Percentiles rank a stretch among this genome's conserved stretches.
Conservation (phyloP, 2,797 vertebrate species). For the Poeciliopsis paucimaculata region DNA sequence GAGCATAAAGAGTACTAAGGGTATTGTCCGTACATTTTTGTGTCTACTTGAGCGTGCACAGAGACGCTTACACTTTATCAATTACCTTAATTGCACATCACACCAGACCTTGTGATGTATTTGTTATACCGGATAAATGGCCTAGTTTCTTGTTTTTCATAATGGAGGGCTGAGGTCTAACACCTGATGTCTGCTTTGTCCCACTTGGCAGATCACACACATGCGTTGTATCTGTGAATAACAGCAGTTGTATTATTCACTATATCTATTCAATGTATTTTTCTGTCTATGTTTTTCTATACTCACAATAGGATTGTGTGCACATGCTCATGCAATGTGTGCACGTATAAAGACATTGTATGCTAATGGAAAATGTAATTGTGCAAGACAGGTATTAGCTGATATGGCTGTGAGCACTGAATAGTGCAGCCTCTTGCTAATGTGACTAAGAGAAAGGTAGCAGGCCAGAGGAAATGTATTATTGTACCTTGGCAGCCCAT, state of each 20-base stretch:
- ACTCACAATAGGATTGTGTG: constrained; percentile 21
- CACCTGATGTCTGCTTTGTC: constrained; percentile 53
- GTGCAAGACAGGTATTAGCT: constrained; percentile 56
- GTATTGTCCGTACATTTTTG: neutral
- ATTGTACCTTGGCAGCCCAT: constrained; percentile 65
- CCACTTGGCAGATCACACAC: constrained; percentile 32
- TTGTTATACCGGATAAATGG: constrained; percentile 25
- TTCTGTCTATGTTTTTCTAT: constrained; percentile 25
- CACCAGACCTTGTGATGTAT: constrained; percentile 24
- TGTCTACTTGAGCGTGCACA: neutral
- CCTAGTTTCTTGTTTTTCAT: constrained; percentile 28
- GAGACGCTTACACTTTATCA: neutral
- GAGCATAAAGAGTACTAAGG: no score
- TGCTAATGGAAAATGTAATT: constrained; percentile 67
- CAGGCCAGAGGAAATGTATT: constrained; percentile 43
- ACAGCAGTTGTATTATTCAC: constrained; percentile 11
- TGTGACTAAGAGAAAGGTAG: constrained; percentile 52
- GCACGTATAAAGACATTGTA: constrained; percentile 13
- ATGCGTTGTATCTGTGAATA: constrained; percentile 35
- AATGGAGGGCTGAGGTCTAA: constrained; percentile 20
- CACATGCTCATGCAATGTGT: constrained; percentile 5
- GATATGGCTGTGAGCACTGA: constrained; percentile 51
- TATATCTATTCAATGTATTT: constrained; percentile 34
- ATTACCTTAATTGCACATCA: constrained; percentile 37
- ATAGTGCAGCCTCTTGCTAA: constrained; percentile 44